A percentile compares a stretch with the other conserved stretches of the same genome.
Evolutionary conservation across 2,113 vertebrate genomes (phyloP).

Genomic region (Himantopus leucocephalus): DNA sequence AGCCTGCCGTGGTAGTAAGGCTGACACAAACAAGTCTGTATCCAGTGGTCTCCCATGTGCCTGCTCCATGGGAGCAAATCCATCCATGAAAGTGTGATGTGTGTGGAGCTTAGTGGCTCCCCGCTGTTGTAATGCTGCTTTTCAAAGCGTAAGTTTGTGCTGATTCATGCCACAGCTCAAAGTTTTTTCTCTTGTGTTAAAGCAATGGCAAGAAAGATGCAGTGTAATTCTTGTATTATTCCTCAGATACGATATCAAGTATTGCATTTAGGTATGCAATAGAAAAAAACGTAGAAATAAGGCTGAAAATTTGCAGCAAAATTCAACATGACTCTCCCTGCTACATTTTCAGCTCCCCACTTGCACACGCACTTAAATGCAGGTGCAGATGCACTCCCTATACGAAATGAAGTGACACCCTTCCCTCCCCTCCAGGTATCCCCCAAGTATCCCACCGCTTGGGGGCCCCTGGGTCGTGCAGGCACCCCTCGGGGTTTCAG

Average conservation of each 20-base stretch:
- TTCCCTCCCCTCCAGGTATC: neutral
- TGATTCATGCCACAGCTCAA: neutral
- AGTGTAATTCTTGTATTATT: neutral
- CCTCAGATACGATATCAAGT: neutral
- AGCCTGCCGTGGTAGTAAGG: neutral
- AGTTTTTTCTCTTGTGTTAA: neutral
- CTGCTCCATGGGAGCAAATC: neutral
- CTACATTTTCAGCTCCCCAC: neutral
- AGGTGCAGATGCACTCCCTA: neutral
- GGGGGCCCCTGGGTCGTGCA: neutral
- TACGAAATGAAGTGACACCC: rapidly evolving
- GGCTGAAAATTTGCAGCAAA: neutral
- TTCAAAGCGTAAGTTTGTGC: neutral
- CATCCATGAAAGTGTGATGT: neutral
- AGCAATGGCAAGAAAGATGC: neutral
- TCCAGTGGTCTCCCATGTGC: neutral
- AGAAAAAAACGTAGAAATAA: neutral
- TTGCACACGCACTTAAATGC: neutral
- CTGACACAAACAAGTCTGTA: neutral
- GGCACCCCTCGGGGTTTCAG: neutral
- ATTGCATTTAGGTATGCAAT: neutral
- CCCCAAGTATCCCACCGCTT: neutral
- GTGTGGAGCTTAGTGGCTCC: neutral
- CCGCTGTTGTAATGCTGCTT: neutral
- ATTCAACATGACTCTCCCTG: neutral